phyloP scores from a whole-genome alignment of 92 coral and sea anemone genomes.

The Diadumene lineata region DNA sequence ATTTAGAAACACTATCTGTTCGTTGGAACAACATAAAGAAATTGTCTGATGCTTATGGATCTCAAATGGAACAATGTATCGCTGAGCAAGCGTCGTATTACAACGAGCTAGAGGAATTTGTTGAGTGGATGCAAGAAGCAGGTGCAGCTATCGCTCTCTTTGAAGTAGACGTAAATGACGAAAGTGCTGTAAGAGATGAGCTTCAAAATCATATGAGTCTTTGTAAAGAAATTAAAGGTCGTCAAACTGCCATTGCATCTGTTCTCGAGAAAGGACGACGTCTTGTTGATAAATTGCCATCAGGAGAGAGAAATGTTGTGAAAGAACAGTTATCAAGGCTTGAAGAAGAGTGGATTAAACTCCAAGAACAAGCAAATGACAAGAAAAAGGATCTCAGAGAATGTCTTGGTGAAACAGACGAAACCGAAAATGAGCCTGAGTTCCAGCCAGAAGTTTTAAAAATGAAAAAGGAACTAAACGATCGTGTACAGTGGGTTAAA shows the following conservation, averaged over 20 bases:
- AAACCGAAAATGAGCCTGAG: constrained; percentile 1
- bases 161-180: constrained; percentile 46
- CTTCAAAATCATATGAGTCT: constrained; percentile 59
- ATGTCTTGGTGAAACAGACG: constrained; percentile 48
- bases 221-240: constrained; percentile 56
- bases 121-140: constrained; percentile 88
- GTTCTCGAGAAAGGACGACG: constrained; percentile 74
- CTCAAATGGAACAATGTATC: constrained; percentile 86
- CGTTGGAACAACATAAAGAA: constrained; percentile 77
- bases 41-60: constrained; percentile 62
- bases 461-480: constrained; percentile 27
- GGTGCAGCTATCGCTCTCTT: constrained; percentile 63
- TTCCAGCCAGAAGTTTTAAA: constrained; percentile 17
- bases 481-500: constrained; percentile 46
- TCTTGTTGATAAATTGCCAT: constrained; percentile 62
- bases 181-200: constrained; percentile 47
- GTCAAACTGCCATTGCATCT: constrained; percentile 43
- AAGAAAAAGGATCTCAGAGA: constrained; percentile 68
- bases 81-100: constrained; percentile 85
- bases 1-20: constrained; percentile 58
- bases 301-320: constrained; percentile 64
- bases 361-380: constrained; percentile 76
- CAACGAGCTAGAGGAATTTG: constrained; percentile 82
- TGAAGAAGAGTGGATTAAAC: constrained; percentile 77
- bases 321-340: constrained; percentile 82